Conservation (phyloP, 2,113 vertebrate species). For the Chaenogobius annularis region DNA sequence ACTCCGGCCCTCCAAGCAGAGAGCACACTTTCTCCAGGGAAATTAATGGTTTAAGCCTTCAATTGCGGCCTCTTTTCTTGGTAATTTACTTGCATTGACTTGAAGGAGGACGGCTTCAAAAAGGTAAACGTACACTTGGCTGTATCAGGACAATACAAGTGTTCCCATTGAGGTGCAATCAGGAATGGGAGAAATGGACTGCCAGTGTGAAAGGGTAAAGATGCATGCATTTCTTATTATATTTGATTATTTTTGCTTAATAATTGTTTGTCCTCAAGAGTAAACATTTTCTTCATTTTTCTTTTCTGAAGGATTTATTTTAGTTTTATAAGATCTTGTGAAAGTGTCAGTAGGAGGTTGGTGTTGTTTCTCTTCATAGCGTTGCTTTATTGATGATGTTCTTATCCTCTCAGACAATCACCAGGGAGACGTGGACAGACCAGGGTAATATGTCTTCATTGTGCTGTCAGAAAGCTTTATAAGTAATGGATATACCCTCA, state of each 20-base stretch:
- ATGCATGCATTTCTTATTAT: no score
- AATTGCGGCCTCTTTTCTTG: constrained; percentile 55
- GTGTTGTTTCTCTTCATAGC: constrained; percentile 34
- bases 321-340: constrained; percentile 23
- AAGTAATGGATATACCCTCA: constrained; percentile 39
- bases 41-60: constrained; percentile 78
- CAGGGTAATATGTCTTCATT: constrained; percentile 65
- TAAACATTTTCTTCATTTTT: constrained; percentile 28
- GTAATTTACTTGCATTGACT: constrained; percentile 70
- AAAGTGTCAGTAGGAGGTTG: constrained; percentile 53
- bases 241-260: constrained; percentile 6
- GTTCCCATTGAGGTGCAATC: constrained; percentile 48
- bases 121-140: constrained; percentile 47
- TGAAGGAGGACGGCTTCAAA: constrained; percentile 63
- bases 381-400: constrained; percentile 60
- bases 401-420: constrained; percentile 58
- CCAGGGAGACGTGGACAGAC: constrained; percentile 47
- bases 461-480: constrained; percentile 55
- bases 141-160: constrained; percentile 17
- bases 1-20: constrained; percentile 68
- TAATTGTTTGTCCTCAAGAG: neutral
- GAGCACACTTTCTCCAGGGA: constrained; percentile 70
- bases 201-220: neutral
- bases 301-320: constrained; percentile 35
- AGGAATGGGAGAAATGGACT: constrained; percentile 5